Conservation (phyloP, 2,797 vertebrate genomes). For the Otolemur crassicaudatus region DNA sequence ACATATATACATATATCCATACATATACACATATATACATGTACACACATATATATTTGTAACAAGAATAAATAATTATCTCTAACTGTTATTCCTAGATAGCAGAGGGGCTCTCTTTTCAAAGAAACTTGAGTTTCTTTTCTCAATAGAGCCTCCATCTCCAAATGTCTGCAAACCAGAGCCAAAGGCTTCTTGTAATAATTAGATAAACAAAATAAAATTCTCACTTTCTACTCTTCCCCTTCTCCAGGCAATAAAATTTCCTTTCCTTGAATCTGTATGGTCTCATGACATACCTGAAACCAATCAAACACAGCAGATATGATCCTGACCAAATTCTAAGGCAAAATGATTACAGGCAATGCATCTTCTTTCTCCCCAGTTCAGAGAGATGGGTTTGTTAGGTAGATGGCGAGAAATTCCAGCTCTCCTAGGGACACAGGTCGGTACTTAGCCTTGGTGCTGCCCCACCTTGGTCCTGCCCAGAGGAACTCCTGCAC, state of each 20-base stretch:
- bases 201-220: constrained; percentile 15
- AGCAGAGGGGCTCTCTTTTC: background rate
- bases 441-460: no score
- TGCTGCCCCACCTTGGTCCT: no score
- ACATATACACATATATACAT: no score
- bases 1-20: no score
- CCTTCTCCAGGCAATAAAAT: background rate
- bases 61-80: background rate
- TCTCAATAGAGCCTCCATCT: background rate
- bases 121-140: background rate
- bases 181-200: background rate
- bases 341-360: background rate
- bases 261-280: background rate
- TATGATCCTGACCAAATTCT: background rate
- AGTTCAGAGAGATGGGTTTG: no score
- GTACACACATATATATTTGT: no score
- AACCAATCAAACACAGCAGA: background rate
- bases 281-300: background rate
- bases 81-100: background rate
- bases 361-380: background rate
- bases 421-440: no score
- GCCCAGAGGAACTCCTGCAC: no score
- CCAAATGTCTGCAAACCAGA: background rate
- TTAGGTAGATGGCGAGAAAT: no score
- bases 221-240: background rate